Conservation (phyloP, 2,888 invertebrate genomes). For the Andrena camellia region DNA sequence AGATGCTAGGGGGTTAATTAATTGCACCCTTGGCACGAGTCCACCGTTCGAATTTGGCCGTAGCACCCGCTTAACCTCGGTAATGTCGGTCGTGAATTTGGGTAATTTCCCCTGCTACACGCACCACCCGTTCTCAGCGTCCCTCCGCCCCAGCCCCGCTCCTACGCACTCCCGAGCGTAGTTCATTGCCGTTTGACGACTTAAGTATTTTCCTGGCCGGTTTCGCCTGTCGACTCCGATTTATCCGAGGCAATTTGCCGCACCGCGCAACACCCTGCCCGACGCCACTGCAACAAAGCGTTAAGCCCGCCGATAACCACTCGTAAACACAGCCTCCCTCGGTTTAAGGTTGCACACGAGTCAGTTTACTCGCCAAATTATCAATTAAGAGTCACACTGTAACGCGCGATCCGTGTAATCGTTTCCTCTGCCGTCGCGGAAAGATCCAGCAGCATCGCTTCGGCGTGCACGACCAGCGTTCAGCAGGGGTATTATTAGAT, state of each 20-base stretch:
- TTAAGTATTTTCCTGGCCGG: not conserved
- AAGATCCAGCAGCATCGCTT: not conserved
- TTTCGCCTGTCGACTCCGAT: not conserved
- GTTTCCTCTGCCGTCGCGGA: constrained; percentile 5
- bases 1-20: constrained; percentile 75
- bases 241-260: not conserved
- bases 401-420: constrained; percentile 6
- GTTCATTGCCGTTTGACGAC: too few relatives aligned
- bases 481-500: not conserved
- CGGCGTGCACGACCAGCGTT: not conserved
- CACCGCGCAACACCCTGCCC: constrained; percentile 1
- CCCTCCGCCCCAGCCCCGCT: not conserved
- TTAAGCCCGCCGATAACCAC: not conserved
- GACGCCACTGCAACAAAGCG: not conserved
- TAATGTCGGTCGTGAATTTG: constrained; percentile 70
- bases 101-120: constrained; percentile 60
- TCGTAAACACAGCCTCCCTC: not conserved
- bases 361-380: not conserved
- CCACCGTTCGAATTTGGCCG: constrained; percentile 73
- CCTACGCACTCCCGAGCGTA: not conserved
- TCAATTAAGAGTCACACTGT: not conserved
- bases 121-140: constrained; percentile 13
- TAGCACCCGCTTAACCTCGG: constrained; percentile 69
- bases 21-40: constrained; percentile 79
- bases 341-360: not conserved